Evolutionary conservation across 64 coral and sea anemone genomes (phyloP).

Genomic region (Dendronephthya gigantea): DNA sequence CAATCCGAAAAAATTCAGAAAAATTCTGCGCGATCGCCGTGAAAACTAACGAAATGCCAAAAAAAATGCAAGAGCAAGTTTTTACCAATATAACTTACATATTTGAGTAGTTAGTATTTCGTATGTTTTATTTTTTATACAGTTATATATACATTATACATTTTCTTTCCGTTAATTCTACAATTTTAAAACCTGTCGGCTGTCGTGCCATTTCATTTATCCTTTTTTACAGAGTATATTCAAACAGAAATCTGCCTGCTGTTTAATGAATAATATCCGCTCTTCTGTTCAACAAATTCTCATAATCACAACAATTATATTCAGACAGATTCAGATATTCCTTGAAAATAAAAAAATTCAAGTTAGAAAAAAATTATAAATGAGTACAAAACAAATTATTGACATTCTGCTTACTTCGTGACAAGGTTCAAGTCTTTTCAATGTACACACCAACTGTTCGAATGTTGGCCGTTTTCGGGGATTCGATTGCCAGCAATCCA

Average conservation of each 20-base stretch:
- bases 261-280: neutral
- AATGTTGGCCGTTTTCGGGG: neutral
- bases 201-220: too few relatives aligned
- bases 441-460: neutral
- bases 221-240: too few relatives aligned
- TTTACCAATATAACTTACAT: too few relatives aligned
- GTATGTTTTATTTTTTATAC: too few relatives aligned
- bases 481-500: neutral
- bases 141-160: too few relatives aligned
- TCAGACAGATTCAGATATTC: neutral
- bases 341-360: neutral
- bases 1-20: too few relatives aligned
- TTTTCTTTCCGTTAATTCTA: too few relatives aligned
- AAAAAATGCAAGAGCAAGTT: too few relatives aligned
- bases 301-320: neutral
- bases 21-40: too few relatives aligned
- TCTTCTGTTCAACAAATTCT: neutral
- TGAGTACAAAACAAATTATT: neutral
- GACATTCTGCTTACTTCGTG: neutral
- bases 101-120: too few relatives aligned
- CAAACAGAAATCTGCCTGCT: neutral
- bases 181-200: too few relatives aligned
- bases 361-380: neutral
- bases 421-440: neutral
- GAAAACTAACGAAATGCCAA: too few relatives aligned